Base-by-base conservation (phyloP, 1,140 invertebrate species). In the fruit fly (Drosophila melanogaster) region DNA sequence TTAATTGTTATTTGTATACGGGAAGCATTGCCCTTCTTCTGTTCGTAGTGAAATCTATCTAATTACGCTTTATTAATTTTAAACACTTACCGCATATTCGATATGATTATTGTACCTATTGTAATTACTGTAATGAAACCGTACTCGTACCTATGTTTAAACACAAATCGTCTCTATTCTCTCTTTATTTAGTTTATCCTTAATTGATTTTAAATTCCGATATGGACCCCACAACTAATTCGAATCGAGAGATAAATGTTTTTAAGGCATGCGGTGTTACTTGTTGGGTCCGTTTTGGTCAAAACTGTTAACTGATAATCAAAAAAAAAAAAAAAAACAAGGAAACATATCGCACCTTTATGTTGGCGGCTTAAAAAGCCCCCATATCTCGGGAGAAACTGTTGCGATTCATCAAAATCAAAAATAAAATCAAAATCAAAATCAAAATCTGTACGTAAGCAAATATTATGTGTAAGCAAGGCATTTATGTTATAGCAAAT, bases 11-110 rank as follows among this genome's bases (percentile, higher is more conserved):
- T 70, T 77, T 83, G 79, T 79, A 85, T 73, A 84, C 79, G 59
- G 65, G 59, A 64, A 62, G 65, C 58, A 50, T 65, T 66, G 66
- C 43, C 81, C 55, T 87, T 77, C 38, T 57, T 76, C 79, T 84
- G 70, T 78, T 90, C 69, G 80, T 89, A 89, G 84, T 84, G 65
- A 89, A 89, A 84, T 89, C 80, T 90, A 66, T 90, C 64, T 69
- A 74, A 89, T 89, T 89, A 90, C 84, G 84, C 84, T 89, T 89
- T 89, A 89, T 90, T 89, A 89, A 89, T 89, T 79, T 90, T 84
- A 89, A 75, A 66, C 37, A 56, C 66, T 70, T 70, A 70, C 67
- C 64, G 66, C 67, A 70, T 70, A 70, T 70, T 70, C 43, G 64
- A 70, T 56, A 70, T 57, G 66, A 49, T 70, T 70, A 70, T 69